phyloP scores from a whole-genome alignment of 2,797 vertebrate genomes.

The Artibeus jamaicensis region DNA sequence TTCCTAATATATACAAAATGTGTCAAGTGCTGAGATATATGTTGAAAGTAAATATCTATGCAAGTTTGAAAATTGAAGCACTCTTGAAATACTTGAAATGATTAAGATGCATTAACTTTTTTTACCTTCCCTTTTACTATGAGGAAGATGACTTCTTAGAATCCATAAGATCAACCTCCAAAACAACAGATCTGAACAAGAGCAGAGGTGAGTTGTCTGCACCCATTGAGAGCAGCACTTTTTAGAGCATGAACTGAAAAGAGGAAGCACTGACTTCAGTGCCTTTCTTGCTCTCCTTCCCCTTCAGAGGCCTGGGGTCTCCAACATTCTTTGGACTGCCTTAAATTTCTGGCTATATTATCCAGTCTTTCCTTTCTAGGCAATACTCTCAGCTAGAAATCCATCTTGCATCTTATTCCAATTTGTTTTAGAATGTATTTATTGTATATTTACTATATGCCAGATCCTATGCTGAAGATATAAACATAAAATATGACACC shows the following conservation, averaged over 20 bases:
- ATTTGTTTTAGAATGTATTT: background rate
- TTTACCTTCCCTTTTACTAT: constrained; percentile 37
- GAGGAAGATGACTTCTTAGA: constrained; percentile 1
- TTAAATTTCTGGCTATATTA: background rate
- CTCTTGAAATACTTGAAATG: constrained; percentile 59
- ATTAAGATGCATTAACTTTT: constrained; percentile 56
- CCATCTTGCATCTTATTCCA: background rate
- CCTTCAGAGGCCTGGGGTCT: background rate
- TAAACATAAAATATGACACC: background rate
- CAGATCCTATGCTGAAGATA: background rate
- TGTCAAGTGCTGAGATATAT: constrained; percentile 23
- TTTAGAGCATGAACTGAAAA: background rate
- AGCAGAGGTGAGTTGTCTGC: background rate
- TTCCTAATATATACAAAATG: constrained; percentile 13
- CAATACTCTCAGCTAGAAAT: background rate
- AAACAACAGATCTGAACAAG: background rate
- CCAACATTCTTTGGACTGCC: background rate
- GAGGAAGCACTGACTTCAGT: background rate
- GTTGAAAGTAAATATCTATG: constrained; percentile 68
- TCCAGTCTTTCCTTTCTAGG: background rate
- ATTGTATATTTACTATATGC: background rate
- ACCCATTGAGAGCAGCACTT: background rate
- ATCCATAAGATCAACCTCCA: background rate
- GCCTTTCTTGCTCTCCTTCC: background rate
- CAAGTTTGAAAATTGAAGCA: constrained; percentile 55